phyloP scores from a whole-genome alignment of 2,113 vertebrate species.

The Pandion haliaetus region DNA sequence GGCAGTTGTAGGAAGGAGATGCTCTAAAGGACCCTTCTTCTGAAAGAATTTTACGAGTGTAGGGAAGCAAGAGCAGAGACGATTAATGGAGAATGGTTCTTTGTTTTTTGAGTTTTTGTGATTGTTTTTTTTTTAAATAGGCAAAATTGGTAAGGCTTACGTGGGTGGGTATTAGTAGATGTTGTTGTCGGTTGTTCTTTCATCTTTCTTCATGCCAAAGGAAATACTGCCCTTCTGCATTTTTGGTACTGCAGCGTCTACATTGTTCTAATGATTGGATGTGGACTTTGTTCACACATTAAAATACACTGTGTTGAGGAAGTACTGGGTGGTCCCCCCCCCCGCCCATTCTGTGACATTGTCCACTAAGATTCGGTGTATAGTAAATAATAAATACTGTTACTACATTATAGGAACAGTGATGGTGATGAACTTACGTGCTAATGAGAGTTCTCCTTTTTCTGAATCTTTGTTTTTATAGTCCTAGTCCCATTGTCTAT shows the following conservation, averaged over 20 bases:
- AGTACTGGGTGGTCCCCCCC: rapidly evolving
- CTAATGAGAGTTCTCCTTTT: not conserved
- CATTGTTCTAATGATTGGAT: not conserved
- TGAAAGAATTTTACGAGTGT: not conserved
- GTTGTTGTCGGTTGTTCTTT: not conserved
- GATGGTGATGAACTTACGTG: not conserved
- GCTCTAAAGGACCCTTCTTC: not conserved
- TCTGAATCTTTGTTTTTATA: not conserved
- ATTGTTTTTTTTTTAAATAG: not conserved
- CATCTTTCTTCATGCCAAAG: not conserved
- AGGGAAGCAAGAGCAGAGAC: not conserved
- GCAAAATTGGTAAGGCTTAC: not conserved
- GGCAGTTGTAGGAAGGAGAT: not conserved
- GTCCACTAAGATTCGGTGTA: not conserved
- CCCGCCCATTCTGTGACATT: rapidly evolving
- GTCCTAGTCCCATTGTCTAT: not conserved
- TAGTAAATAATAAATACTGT: not conserved
- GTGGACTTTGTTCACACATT: not conserved
- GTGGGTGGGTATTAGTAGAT: not conserved
- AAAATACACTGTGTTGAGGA: not conserved
- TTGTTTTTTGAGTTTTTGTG: not conserved
- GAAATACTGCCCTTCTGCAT: not conserved
- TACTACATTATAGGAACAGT: not conserved
- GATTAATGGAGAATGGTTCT: not conserved
- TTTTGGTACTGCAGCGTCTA: not conserved